Evolutionary conservation across 2,113 vertebrate genomes (phyloP).

Genomic region (Carollia perspicillata): DNA sequence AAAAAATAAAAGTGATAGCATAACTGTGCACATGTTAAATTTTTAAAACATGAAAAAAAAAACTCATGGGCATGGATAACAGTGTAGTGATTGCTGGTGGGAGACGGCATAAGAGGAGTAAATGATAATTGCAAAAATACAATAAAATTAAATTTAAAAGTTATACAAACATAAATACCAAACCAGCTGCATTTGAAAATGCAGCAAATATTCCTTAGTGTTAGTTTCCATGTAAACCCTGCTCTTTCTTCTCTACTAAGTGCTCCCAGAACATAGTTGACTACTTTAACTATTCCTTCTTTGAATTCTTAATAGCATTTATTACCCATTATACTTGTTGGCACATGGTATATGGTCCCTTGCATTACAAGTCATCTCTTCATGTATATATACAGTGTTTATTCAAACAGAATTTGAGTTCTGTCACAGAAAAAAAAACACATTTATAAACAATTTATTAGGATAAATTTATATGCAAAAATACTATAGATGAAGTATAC

Average conservation of each 20-base stretch:
- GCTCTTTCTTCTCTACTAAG: neutral
- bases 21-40: neutral
- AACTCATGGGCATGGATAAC: no score
- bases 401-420: neutral
- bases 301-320: neutral
- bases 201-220: neutral
- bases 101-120: no score
- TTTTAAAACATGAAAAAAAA: neutral
- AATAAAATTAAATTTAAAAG: no score
- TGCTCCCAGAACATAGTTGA: neutral
- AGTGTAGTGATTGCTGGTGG: no score
- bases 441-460: neutral
- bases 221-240: neutral
- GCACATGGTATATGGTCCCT: neutral
- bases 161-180: neutral
- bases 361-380: neutral
- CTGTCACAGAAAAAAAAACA: neutral
- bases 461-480: neutral
- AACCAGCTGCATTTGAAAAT: neutral
- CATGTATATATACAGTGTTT: neutral
- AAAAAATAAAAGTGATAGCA: neutral
- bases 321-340: neutral
- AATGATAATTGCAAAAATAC: no score
- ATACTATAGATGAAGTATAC: neutral
- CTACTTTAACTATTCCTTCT: neutral